A percentile compares a stretch with the other conserved stretches of the same genome.
phyloP scores from a whole-genome alignment of 35 echinoderm and acorn worm genomes.

The Lytechinus variegatus region DNA sequence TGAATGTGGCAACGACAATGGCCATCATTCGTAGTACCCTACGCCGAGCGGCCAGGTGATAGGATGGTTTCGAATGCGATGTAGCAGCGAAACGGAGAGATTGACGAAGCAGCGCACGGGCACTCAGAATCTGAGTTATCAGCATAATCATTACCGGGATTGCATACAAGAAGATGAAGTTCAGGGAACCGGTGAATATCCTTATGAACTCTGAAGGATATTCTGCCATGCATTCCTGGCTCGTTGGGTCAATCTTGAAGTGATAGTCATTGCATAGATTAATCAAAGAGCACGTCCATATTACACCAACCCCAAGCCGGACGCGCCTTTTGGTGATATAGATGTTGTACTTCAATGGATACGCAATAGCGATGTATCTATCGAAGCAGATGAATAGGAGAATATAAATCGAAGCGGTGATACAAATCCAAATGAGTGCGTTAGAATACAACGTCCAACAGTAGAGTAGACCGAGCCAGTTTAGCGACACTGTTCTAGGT shows the following conservation, averaged over 20 bases:
- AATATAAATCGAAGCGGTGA: background rate
- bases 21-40: background rate
- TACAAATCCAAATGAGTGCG: background rate
- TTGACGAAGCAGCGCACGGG: background rate
- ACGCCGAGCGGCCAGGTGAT: background rate
- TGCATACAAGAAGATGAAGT: background rate
- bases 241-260: background rate
- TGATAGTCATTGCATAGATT: background rate
- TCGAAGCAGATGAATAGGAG: background rate
- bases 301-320: background rate
- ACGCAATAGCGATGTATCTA: background rate
- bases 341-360: background rate
- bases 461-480: too few species aligned
- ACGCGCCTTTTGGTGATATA: background rate
- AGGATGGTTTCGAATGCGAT: background rate
- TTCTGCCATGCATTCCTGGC: background rate
- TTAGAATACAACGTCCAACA: background rate
- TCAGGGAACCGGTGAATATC: background rate
- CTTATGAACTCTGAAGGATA: background rate
- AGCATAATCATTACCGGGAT: background rate
- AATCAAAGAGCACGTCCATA: background rate
- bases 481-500: background rate
- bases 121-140: background rate
- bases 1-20: constrained; percentile 21
- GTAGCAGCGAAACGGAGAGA: background rate